Evolutionary conservation across 2,888 invertebrate genomes (phyloP), one percentile per base, ranked within the genome.

Genomic region (Aspidapion aeneum): DNA sequence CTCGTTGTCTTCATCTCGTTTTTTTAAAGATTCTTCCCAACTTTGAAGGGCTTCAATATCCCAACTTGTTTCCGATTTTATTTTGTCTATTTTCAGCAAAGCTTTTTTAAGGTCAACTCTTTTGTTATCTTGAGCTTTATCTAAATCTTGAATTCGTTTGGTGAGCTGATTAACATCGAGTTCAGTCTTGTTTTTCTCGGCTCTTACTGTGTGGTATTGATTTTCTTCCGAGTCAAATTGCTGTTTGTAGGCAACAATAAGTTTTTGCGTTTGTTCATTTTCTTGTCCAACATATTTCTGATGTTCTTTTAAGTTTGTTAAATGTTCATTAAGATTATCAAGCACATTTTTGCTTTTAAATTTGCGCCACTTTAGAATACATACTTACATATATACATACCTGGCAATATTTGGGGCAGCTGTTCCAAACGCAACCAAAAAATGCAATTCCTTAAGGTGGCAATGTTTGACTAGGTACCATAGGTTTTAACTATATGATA

Each of bases 201-300:
- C 75, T 69, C 74, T 70, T 2, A 69, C 69, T 55, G 73, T 63
- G 52, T 72, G 72, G 51, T 74, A 76, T 56, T 75, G 74, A 62
- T 89, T 86, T 57, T 87, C 84, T 77, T 91, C 90, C 57, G 85
- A 85, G 65, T 89, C 86, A 63, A 89, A 76, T 75, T 91, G 90
- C 61, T 87, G 84, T 67, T 86, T 86, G 69, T 90, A 87, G 0
- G 88, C 87, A 58, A 85, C 84, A 56, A 92, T 78, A 7, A 90
- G 80, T 72, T 86, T 86, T n/a, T 84, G 81, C 75, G 86, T 87
- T 71, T 87, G 84, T 55, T 81, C 80, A 56, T 82, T 80, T 68
- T 85, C 85, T 55, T 80, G 76, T 51, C 80, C 78, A n/a, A 87
- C 77, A 71, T 83, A 84, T 52, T 78, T 77, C 0, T 80, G 75